phyloP scores from a whole-genome alignment of 2,888 invertebrate genomes.

The Sabellastarte sp. region DNA sequence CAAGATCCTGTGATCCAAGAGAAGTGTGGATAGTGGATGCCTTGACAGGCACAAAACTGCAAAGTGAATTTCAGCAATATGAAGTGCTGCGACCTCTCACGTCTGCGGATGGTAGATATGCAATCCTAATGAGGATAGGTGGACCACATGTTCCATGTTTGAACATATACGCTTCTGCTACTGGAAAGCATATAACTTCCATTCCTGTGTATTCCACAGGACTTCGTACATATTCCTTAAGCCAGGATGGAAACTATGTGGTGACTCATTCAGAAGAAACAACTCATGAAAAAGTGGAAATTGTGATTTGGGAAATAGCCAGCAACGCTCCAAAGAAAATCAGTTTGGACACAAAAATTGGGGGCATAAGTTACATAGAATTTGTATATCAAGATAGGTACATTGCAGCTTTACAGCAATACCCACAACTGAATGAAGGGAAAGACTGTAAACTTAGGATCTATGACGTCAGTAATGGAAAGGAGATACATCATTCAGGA shows the following conservation, averaged over 20 bases:
- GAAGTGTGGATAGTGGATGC: not conserved
- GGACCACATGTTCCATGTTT: not conserved
- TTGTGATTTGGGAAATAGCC: not conserved
- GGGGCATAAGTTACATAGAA: not conserved
- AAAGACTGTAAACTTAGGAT: not conserved
- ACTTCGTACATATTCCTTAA: not conserved
- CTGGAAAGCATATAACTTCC: not conserved
- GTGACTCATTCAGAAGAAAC: not conserved
- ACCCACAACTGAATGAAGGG: not conserved
- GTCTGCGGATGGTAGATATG: not conserved
- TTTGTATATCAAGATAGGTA: not conserved
- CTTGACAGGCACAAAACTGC: not conserved
- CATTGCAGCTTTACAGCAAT: not conserved
- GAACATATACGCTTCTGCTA: not conserved
- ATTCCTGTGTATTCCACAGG: not conserved
- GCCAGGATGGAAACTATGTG: not conserved
- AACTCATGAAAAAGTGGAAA: not conserved
- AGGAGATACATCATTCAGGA: not conserved
- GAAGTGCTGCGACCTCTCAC: not conserved
- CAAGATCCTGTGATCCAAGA: not conserved
- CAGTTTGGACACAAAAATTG: not conserved
- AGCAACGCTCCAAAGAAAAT: not conserved
- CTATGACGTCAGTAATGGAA: not conserved
- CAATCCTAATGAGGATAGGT: not conserved
- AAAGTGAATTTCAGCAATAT: not conserved